A percentile compares a stretch with the other conserved stretches of the same genome.
phyloP scores from a whole-genome alignment of 2,113 vertebrate genomes.

The Monopterus albus region DNA sequence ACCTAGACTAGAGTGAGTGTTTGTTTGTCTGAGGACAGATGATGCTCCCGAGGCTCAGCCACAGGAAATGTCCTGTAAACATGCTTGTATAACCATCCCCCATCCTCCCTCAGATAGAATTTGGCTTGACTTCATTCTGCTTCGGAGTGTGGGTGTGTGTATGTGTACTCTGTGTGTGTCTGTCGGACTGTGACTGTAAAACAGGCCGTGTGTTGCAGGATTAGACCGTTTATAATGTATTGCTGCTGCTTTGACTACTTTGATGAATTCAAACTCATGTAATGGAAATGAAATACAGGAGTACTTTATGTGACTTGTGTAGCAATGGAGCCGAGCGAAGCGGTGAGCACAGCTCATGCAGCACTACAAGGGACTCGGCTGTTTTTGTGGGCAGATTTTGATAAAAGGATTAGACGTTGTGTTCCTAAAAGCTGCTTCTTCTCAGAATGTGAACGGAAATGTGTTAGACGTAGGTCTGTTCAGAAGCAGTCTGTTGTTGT shows the following conservation, averaged over 20 bases:
- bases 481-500: constrained; percentile 36
- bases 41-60: constrained; percentile 75
- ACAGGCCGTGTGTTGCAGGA: constrained; percentile 36
- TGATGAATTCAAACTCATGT: constrained; percentile 51
- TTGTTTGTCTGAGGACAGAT: constrained; percentile 78
- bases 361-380: constrained; percentile 22
- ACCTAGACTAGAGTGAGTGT: too few relatives aligned
- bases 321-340: constrained; percentile 38
- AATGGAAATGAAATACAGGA: constrained; percentile 52
- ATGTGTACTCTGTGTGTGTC: constrained; percentile 34
- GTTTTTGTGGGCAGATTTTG: constrained; percentile 56
- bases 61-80: constrained; percentile 83
- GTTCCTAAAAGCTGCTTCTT: constrained; percentile 57
- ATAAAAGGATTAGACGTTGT: constrained; percentile 64
- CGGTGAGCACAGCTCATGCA: constrained; percentile 16
- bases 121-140: constrained; percentile 63
- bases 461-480: constrained; percentile 54
- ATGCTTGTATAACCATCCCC: constrained; percentile 76
- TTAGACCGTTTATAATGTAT: constrained; percentile 54
- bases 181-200: constrained; percentile 36
- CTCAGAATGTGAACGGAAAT: constrained; percentile 56
- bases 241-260: constrained; percentile 36
- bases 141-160: constrained; percentile 49
- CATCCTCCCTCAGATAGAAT: constrained; percentile 71
- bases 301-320: constrained; percentile 48